Evolutionary conservation across 2,113 vertebrate genomes (phyloP), one percentile per base, ranked within the genome.

Genomic region (Aphelocoma coerulescens): DNA sequence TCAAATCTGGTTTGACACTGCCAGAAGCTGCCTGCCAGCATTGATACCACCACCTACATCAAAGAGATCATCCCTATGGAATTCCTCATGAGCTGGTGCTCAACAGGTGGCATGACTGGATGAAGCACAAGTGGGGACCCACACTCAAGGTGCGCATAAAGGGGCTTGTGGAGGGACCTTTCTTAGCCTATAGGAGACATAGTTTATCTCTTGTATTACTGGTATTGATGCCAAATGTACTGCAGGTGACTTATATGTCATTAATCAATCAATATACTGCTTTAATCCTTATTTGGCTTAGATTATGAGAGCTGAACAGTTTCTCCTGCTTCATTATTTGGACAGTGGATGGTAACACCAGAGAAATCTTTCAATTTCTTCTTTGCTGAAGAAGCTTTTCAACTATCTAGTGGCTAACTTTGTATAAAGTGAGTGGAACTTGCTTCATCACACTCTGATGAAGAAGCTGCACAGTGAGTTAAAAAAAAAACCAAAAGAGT

Each of bases 71-170:
- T 37, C 44, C 30, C 24, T 3, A 2, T 24, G 28, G 13, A n/a
- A 35, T 3, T 12, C 17, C 35, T 74, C 6, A 0, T 19, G n/a
- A 81, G 32, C 55, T 1, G 3, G 13, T 30, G 43, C 57, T 82
- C 48, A 51, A 13, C 2, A 9, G 13, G 41, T 35, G 16, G 23
- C 3, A 0, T 74, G 66, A n/a, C 1, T 2, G 24, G 13, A 22
- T 24, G 11, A 46, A 13, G 32, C 51, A 41, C n/a, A 59, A 66
- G 24, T 61, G 28, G 13, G 9, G 12, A 58, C 27, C 27, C 41
- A 44, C 18, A 66, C 23, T 17, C 37, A 35, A 35, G 9, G 4
- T 57, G 43, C 2, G 0, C 0, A 1, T 8, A 43, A 21, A 0
- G 7, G 27, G 3, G 35, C 35, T 76, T 23, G 16, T 35, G 46